Conservation (phyloP, 1,140 invertebrate species). For the Diuraphis noxia region DNA sequence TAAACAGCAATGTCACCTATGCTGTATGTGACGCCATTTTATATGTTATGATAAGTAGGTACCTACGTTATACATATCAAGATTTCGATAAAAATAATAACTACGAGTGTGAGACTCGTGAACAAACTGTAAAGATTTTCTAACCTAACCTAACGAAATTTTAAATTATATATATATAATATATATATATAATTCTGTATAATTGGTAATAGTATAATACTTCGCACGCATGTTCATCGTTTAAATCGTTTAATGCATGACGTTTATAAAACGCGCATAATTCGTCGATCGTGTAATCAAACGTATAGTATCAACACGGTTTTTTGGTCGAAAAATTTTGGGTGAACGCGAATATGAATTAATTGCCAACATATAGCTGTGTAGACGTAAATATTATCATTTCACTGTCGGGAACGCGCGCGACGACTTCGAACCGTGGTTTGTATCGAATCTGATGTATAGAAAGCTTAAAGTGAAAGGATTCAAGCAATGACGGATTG, state of each 20-base stretch:
- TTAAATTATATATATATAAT: not conserved
- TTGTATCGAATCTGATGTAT: not conserved
- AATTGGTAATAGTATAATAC: not conserved
- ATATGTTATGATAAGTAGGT: no score
- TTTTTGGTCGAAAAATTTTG: not conserved
- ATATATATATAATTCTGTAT: no score
- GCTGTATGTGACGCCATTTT: not conserved
- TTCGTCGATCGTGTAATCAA: not conserved
- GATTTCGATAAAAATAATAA: not conserved
- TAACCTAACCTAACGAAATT: no score
- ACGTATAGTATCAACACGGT: not conserved
- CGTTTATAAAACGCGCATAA: not conserved
- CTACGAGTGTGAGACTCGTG: no score
- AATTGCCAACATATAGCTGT: not conserved
- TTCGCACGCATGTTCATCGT: not conserved
- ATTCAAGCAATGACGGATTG: constrained; percentile 24
- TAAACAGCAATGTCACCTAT: not conserved
- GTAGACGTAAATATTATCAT: not conserved
- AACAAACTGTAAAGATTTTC: no score
- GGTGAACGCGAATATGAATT: not conserved
- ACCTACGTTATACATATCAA: not conserved
- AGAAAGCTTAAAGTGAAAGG: constrained; percentile 43
- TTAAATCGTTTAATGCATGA: no score
- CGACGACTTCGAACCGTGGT: not conserved
- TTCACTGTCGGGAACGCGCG: not conserved